Evolutionary conservation across 2,113 vertebrate genomes (phyloP), one percentile per base, ranked within the genome.

Genomic region (Rhabdornis inornatus): DNA sequence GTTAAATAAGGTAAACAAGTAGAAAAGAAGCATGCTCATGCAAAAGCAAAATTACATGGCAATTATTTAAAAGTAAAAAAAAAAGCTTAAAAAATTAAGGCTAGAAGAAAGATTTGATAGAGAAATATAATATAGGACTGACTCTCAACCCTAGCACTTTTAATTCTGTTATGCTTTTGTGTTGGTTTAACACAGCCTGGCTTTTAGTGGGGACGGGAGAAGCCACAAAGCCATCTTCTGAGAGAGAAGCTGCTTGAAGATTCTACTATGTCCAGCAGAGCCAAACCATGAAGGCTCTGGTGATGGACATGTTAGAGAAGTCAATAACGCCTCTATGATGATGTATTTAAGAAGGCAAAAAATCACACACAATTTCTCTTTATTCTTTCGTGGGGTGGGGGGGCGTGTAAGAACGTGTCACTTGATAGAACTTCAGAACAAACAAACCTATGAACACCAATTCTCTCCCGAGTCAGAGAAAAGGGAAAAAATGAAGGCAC

Each of bases 371-470:
- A 5, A 11, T 24, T 37, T 47, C 8, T 59, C 44, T 37, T 31
- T 60, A 15, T 11, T 37, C 20, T 49, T 37, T 3, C 7, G 20
- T 37, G n/a, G 24, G 19, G 11, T 10, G 25, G 8, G 8, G 33
- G 27, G 53, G 31, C 0, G 0, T 30, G 2, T 17, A 18, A 18
- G 7, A 37, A 31, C n/a, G 30, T 37, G 14, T 10, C 27, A 47
- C 6, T 5, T 60, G n/a, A 6, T 5, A 59, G 15, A 37, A 23
- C 24, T 37, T 75, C 33, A 30, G 55, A 59, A 57, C 13, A n/a
- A 44, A 28, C 13, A 22, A 45, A 15, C 39, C 10, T n/a, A 35
- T 1, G 2, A 6, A 15, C 50, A 74, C 4, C 24, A 23, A 18
- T 23, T 59, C 25, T 37, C 42, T 59, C n/a, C 20, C 4, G 0